These are phyloP conservation scores for Austrolebias charrua DNA, from an alignment of 2,797 vertebrate genomes.

Conservation along the genomic window DNA sequence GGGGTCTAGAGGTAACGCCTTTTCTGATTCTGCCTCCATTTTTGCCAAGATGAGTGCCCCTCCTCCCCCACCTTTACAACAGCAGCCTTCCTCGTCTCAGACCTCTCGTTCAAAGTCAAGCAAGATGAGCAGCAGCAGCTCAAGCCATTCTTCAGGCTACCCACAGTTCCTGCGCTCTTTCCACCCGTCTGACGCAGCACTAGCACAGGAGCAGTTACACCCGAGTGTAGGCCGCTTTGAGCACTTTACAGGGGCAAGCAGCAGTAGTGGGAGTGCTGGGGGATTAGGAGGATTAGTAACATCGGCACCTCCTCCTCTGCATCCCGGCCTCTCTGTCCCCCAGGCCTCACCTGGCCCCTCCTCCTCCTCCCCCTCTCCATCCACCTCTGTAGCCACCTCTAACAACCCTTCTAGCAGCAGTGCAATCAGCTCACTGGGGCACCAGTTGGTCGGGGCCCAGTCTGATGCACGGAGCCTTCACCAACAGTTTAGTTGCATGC, in stretches of 20 bases:
- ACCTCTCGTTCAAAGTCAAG: conserved; percentile 84
- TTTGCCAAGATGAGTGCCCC: conserved; percentile 88
- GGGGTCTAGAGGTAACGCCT: conserved; percentile 85
- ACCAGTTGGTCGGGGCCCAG: conserved; percentile 84
- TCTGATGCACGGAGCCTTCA: conserved; percentile 86
- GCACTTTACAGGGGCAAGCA: conserved; percentile 82
- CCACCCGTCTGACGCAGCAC: conserved; percentile 83
- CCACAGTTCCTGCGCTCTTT: conserved; percentile 87
- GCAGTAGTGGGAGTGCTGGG: conserved; percentile 79
- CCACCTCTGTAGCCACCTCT: conserved; percentile 80
- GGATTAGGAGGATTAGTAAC: conserved; percentile 84
- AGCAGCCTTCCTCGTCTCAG: conserved; percentile 84
- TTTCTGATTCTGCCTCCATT: conserved; percentile 86
- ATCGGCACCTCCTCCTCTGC: conserved; percentile 83
- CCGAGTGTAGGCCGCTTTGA: conserved; percentile 83
- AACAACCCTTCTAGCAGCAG: conserved; percentile 85
- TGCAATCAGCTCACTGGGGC: conserved; percentile 82
- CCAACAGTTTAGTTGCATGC: conserved; percentile 87
- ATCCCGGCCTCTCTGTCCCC: conserved; percentile 82
- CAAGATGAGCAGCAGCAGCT: conserved; percentile 84
- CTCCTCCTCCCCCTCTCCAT: conserved; percentile 82
- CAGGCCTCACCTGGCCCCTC: conserved; percentile 83
- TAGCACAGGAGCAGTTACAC: conserved; percentile 85
- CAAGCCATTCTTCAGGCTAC: conserved; percentile 82
- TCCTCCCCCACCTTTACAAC: conserved; percentile 84